Evolutionary conservation across 2,113 vertebrate genomes (phyloP).

Genomic region (Chionodraco myersi): DNA sequence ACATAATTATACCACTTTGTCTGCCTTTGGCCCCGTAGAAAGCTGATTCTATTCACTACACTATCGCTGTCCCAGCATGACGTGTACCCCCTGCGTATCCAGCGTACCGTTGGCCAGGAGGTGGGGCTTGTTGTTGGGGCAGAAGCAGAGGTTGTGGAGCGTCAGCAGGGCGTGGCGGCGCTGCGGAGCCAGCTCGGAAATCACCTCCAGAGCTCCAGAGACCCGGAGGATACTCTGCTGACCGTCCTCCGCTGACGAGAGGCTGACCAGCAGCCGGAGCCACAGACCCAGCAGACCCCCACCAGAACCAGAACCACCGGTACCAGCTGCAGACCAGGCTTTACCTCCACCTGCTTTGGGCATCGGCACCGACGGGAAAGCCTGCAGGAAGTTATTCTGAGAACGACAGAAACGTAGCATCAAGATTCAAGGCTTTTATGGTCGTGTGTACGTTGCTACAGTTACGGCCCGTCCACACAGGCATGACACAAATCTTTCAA

Average conservation of each 20-base stretch:
- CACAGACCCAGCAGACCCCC: conserved; percentile 83
- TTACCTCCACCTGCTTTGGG: conserved; percentile 84
- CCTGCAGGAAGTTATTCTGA: conserved; percentile 96
- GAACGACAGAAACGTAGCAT: conserved; percentile 27
- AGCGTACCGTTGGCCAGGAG: conserved; percentile 90
- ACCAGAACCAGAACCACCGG: conserved; percentile 33
- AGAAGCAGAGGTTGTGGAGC: conserved; percentile 81
- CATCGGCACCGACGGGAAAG: conserved; percentile 86
- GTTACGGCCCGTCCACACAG: too few species aligned
- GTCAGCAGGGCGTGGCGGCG: conserved; percentile 78
- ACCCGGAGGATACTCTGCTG: conserved; percentile 92
- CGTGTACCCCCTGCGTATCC: background rate
- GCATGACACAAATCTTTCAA: too few species aligned
- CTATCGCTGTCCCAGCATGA: background rate
- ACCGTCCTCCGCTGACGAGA: conserved; percentile 91
- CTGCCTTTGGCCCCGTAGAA: background rate
- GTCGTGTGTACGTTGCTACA: too few species aligned
- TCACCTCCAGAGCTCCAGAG: conserved; percentile 88
- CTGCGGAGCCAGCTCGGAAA: conserved; percentile 87
- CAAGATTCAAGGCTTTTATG: too few species aligned
- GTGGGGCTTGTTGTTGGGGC: conserved; percentile 88
- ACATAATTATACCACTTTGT: background rate
- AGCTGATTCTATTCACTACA: background rate
- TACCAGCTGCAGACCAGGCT: conserved; percentile 5
- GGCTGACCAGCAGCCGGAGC: conserved; percentile 90